These are phyloP conservation scores for Pachliopta kotzebuea DNA, from an alignment of 2,888 invertebrate species.

Conservation along the genomic window DNA sequence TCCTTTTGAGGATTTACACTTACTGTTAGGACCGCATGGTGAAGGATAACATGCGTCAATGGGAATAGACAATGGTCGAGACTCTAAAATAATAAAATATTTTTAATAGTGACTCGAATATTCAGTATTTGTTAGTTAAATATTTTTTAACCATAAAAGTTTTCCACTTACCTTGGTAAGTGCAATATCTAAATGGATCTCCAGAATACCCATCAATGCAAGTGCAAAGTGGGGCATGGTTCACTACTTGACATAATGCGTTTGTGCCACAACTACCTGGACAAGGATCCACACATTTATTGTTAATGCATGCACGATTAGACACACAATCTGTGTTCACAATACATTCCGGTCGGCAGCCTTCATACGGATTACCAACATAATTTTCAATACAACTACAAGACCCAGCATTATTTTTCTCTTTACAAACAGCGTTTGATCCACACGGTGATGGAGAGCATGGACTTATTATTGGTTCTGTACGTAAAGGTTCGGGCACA, in stretches of 20 bases:
- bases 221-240: conserved; percentile 84
- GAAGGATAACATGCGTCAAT: conserved; percentile 85
- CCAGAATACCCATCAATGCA: conserved; percentile 86
- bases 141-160: too few species aligned
- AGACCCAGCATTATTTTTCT: conserved; percentile 81
- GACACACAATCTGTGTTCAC: conserved; percentile 87
- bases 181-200: conserved; percentile 86
- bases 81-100: conserved; percentile 54
- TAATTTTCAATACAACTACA: conserved; percentile 87
- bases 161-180: conserved; percentile 64
- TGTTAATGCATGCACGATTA: conserved; percentile 84
- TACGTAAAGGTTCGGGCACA: conserved; percentile 53
- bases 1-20: conserved; percentile 85
- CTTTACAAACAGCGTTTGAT: conserved; percentile 82
- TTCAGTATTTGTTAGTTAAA: background rate
- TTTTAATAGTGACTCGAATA: background rate
- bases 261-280: conserved; percentile 88
- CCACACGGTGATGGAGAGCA: conserved; percentile 84
- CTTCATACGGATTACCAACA: conserved; percentile 89
- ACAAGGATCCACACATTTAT: conserved; percentile 88
- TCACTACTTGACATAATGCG: conserved; percentile 86
- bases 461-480: conserved; percentile 69
- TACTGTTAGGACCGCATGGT: conserved; percentile 89
- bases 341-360: conserved; percentile 87
- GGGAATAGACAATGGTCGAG: conserved; percentile 75